phyloP scores from a whole-genome alignment of 2,888 invertebrate genomes.

The Drosophila mayaguana region DNA sequence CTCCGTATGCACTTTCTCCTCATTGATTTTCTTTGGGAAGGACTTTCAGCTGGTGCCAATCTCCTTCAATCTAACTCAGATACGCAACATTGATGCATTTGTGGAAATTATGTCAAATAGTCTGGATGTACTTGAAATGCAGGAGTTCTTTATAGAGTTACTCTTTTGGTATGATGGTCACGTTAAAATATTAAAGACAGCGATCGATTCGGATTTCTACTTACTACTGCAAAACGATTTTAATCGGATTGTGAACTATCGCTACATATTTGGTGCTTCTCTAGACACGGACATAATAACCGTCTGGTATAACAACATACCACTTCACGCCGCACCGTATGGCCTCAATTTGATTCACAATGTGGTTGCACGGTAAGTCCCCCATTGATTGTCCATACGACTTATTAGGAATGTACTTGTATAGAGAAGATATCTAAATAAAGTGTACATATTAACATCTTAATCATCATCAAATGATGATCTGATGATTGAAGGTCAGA shows the following conservation, averaged over 20 bases:
- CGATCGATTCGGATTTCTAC: background rate
- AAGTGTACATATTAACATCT: no score
- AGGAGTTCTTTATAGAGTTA: conserved; percentile 46
- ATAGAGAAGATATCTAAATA: no score
- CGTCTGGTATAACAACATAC: conserved; percentile 72
- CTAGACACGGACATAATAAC: conserved; percentile 36
- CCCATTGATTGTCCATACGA: background rate
- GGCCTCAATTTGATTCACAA: conserved; percentile 69
- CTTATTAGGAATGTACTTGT: no score
- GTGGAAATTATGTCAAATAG: conserved; percentile 38
- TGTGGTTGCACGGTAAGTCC: conserved; percentile 59
- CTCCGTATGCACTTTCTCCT: conserved; percentile 30
- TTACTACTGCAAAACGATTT: conserved; percentile 37
- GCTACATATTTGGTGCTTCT: conserved; percentile 57
- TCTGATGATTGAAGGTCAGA: no score
- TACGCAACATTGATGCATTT: conserved; percentile 48
- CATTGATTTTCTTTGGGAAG: conserved; percentile 50
- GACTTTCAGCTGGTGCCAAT: conserved; percentile 34
- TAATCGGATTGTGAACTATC: conserved; percentile 38
- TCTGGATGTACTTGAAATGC: conserved; percentile 16
- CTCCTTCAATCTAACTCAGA: conserved; percentile 53
- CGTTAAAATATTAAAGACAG: conserved; percentile 17
- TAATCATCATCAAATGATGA: no score
- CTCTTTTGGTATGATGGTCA: conserved; percentile 66
- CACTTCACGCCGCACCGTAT: conserved; percentile 63